Evolutionary conservation across 1,140 invertebrate species (phyloP), one percentile per base, ranked within the genome.

Genomic region (Drosophila yakuba): DNA sequence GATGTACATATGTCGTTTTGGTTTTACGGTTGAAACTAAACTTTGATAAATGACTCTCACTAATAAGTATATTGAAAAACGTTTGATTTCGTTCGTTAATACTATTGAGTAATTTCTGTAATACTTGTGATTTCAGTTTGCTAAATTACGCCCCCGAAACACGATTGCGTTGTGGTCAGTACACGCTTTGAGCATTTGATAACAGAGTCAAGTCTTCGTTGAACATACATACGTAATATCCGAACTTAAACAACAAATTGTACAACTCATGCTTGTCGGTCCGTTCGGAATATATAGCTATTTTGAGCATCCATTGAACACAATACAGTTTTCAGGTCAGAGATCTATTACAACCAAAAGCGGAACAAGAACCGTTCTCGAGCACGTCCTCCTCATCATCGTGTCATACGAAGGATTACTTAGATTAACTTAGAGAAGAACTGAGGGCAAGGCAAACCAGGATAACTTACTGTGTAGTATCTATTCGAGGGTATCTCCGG

Each of bases 241-340:
- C 64, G 52, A 48, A 71, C 38, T 35, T 39, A 58, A 50, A 28
- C 44, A 71, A 45, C 51, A 41, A 39, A 67, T 73, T 64, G 28
- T 63, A 74, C 44, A 64, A 59, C 62, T 59, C 36, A 81, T 60
- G 38, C 63, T 66, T 86, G 48, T 61, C 41, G 38, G 38, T 20
- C 35, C 15, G 38, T 12, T 20, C 35, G 58, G 48, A 47, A 35
- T 71, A 54, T 20, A 20, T 60, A 52, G 41, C 50, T 74, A 63
- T 74, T 80, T 88, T 88, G 83, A 85, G 83, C 83, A 68, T 78
- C 44, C 35, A 45, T 71, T 88, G 69, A 86, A 88, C 78, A 88
- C 69, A 88, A 81, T 86, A 75, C 52, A 78, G 68, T 86, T 77
- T 73, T 68, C 68, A 41, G 68, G 57, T 74, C 61, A 52, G 72